Evolutionary conservation across 2,888 invertebrate species (phyloP).

Genomic region (Nomada lathburiana): DNA sequence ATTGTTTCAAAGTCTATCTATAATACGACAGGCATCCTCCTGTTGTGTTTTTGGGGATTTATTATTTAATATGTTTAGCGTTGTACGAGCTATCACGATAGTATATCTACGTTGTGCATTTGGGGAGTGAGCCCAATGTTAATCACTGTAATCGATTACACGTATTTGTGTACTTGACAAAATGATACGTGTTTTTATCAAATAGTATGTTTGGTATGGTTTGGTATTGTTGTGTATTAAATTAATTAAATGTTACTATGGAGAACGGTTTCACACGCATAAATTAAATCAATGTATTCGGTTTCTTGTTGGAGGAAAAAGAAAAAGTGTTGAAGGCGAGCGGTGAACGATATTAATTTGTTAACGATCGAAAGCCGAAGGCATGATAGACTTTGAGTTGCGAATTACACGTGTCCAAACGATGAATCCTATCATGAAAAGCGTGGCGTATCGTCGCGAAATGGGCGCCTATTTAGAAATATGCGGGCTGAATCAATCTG

Average conservation of each 20-base stretch:
- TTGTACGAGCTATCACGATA: slow-evolving; percentile 20
- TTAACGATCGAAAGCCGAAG: slow-evolving; percentile 19
- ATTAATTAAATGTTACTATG: not conserved
- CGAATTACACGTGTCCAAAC: slow-evolving; percentile 22
- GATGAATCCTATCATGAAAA: slow-evolving; percentile 41
- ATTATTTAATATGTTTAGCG: slow-evolving; percentile 28
- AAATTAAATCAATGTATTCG: slow-evolving; percentile 12
- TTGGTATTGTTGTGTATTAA: slow-evolving; percentile 4
- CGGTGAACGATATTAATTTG: slow-evolving; percentile 8
- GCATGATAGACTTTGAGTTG: slow-evolving; percentile 58
- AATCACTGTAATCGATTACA: slow-evolving; percentile 1
- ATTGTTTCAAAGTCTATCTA: slow-evolving; percentile 64
- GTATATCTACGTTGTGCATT: slow-evolving; percentile 19
- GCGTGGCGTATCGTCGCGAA: slow-evolving; percentile 20
- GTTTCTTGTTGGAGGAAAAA: slow-evolving; percentile 20
- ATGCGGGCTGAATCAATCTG: slow-evolving; percentile 73
- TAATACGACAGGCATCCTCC: slow-evolving; percentile 22
- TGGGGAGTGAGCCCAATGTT: not conserved
- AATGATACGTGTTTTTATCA: slow-evolving; percentile 15
- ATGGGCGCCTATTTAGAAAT: slow-evolving; percentile 32
- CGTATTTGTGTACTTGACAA: slow-evolving; percentile 9
- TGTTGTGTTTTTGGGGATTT: slow-evolving; percentile 28
- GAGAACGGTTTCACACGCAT: slow-evolving; percentile 5
- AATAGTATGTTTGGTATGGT: not conserved
- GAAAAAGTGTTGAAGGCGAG: not conserved